phyloP scores from a whole-genome alignment of 37 sponge, comb jelly and placozoan genomes.

The Axinella damicornis region DNA sequence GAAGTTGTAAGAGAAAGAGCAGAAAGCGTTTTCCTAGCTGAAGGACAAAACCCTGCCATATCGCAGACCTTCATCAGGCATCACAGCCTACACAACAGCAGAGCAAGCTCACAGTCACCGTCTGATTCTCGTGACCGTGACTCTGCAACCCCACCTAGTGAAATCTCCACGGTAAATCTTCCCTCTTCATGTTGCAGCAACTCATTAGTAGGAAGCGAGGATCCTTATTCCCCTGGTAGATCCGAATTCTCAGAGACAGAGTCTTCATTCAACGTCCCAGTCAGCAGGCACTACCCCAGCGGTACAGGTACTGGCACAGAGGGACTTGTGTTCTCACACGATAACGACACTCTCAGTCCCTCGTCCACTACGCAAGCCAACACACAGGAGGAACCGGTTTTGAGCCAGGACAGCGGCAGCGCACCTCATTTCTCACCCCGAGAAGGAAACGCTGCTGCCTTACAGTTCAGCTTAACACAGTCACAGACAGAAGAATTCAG shows the following conservation, averaged over 20 bases:
- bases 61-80: too few relatives aligned
- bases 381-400: too few relatives aligned
- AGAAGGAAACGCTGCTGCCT: background rate
- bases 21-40: too few relatives aligned
- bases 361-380: background rate
- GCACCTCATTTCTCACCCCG: background rate
- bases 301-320: background rate
- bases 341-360: conserved; percentile 17
- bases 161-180: conserved; percentile 15
- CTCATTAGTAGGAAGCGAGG: background rate
- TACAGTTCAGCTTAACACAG: conserved; percentile 1
- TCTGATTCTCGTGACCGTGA: background rate
- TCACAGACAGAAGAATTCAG: background rate
- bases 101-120: background rate
- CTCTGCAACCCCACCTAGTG: conserved; percentile 22
- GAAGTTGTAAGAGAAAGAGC: too few relatives aligned
- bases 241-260: background rate
- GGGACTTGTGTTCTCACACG: conserved; percentile 3
- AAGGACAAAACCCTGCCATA: too few relatives aligned
- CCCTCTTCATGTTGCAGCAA: conserved; percentile 16
- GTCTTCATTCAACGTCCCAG: background rate
- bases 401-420: background rate
- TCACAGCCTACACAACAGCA: background rate
- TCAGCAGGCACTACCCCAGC: too few relatives aligned
- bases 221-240: too few relatives aligned